Conservation (phyloP, 1,140 invertebrate species). For the Cherax destructor region DNA sequence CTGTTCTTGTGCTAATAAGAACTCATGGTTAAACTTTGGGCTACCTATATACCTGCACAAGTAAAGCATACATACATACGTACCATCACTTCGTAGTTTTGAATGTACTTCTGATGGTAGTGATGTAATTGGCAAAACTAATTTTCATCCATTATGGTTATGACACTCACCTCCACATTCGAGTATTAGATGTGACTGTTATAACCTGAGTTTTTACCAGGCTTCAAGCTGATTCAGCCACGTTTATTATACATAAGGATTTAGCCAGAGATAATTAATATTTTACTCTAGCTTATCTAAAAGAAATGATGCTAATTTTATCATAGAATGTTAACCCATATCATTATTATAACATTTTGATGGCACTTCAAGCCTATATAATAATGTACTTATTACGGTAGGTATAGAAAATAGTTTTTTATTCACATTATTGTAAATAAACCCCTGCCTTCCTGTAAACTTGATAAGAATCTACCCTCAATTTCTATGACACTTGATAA, state of each 20-base stretch:
- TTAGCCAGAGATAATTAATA: neutral
- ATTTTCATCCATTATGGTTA: neutral
- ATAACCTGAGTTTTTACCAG: neutral
- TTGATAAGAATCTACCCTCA: neutral
- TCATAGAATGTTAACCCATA: conserved; percentile 6
- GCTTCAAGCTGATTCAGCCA: neutral
- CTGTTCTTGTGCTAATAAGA: neutral
- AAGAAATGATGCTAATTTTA: conserved; percentile 6
- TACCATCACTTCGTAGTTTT: neutral
- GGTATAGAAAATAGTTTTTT: neutral
- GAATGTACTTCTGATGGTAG: neutral
- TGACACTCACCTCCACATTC: neutral
- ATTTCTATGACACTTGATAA: neutral
- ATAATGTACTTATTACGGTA: neutral
- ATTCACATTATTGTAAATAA: conserved; percentile 13
- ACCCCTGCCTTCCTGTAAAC: neutral
- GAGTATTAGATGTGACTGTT: neutral
- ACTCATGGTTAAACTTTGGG: neutral
- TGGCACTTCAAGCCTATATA: neutral
- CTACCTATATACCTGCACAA: neutral
- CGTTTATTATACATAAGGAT: neutral
- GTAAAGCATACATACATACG: neutral
- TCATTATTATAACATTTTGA: conserved; percentile 9
- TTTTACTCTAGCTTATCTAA: conserved; percentile 11
- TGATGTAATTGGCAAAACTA: neutral